Base-by-base conservation (phyloP, 2,888 invertebrate genomes). In the Eupithecia abbreviata region DNA sequence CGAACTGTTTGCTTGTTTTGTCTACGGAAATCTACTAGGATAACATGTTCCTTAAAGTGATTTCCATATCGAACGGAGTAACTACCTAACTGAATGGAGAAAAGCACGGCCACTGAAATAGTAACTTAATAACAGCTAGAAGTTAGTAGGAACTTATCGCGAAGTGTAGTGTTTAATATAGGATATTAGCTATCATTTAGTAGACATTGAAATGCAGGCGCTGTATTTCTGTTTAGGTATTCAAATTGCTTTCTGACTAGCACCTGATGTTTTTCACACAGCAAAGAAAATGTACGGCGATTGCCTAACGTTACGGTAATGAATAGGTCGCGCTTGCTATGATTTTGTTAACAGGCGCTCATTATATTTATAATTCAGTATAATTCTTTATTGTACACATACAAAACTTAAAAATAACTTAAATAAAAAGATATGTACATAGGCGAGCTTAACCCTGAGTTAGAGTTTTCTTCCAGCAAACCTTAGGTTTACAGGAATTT, bases 191-290 rank as follows among this genome's bases (percentile, higher is more conserved):
- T 42, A 66, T 66, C 66, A 15, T 42, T 66, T 15, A 15, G 42
- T 42, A 6, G 66, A 30, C 30, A 12, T 42, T 42, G 42, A 66
- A 66, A 42, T 66, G 3, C 15, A 42, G 15, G 15, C 2, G 42
- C 15, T 15, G 42, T 42, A 7, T 15, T 66, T 66, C 66, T 15
- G 30, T 15, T 66, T 15, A 42, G 41, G 41, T 66, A 66, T 66
- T 66, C 15, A 66, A 66, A 66, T 66, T 41, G 66, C 66, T 62
- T 66, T 42, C 66, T 6, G 15, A 68, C 68, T 3, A 68, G 47
- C 74, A 9, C 76, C 76, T 78, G 68, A 51, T 55, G 68, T 74
- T 78, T 78, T 78, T 65, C 73, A 47, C 55, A n/a, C 42, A 72
- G 71, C 71, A 74, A 69, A 65, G 45, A 47, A 74, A 72, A 72